Evolutionary conservation across 2,797 vertebrate species (phyloP), one percentile per base, ranked within the genome.

Genomic region (Gymnothorax javanicus): DNA sequence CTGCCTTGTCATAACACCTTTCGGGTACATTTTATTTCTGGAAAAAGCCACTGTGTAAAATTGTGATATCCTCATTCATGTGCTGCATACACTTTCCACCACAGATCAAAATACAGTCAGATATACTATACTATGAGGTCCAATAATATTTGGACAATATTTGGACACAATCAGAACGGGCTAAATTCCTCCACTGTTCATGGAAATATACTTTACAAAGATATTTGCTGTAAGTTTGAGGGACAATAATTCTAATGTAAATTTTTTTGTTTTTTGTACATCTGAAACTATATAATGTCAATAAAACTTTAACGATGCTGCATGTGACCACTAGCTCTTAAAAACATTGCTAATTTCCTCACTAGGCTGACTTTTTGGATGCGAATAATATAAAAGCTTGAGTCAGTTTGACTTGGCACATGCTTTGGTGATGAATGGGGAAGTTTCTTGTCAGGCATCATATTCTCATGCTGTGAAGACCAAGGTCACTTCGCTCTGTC

Each of bases 401-500:
- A 13, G 23, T 7, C 11, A 43, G 56, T 7, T 81, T n/a, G 27
- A 9, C 1, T 75, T 25, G 33, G 75, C 33, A 20, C 73, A 77
- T 7, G 73, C 23, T 54, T 54, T 81, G 77, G 27, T 4, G 71
- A 81, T 17, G 17, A 23, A 52, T 81, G 77, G 77, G 20, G 77
- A n/a, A 13, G 71, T 75, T 75, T 75, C 33, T 75, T n/a, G n/a
- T 95, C 93, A 94, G 93, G 94, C 93, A 94, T 94, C 93, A 94
- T 95, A 95, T 95, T 96, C 95, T 93, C 93, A 87, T 60, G 89
- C 93, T 94, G 91, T 92, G 94, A 91, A 94, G 93, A 94, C 92
- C 93, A 93, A 94, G 94, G 94, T 95, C 94, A 95, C 94, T 93
- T 95, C 93, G 93, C 91, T 91, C 33, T 79, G 83, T 89, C 81